Conservation (phyloP, 35 echinoderm and acorn worm species). For the Lytechinus pictus region DNA sequence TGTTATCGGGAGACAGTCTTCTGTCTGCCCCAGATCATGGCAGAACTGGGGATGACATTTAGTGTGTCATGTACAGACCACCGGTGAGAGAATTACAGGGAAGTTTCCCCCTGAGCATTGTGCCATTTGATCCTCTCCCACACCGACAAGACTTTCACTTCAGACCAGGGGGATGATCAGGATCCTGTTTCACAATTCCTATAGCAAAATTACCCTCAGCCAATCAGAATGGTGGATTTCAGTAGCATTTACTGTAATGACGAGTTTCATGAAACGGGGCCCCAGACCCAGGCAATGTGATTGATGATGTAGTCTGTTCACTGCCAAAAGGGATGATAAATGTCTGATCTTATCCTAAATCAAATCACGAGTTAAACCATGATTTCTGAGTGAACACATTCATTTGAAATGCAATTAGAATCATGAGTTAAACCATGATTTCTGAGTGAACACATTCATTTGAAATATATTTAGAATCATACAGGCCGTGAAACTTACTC, state of each 20-base stretch:
- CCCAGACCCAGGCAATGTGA: background rate
- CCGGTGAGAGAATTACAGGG: background rate
- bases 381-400: too few species aligned
- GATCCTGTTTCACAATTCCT: too few species aligned
- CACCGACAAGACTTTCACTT: background rate
- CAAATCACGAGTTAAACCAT: too few species aligned
- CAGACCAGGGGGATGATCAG: background rate
- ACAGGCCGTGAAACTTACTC: background rate
- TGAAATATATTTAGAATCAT: too few species aligned
- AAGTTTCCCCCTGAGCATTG: background rate
- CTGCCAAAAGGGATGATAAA: background rate
- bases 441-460: too few species aligned
- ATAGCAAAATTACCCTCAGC: too few species aligned
- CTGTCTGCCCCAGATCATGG: background rate
- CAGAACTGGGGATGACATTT: background rate
- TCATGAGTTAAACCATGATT: too few species aligned
- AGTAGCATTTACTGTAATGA: too few species aligned
- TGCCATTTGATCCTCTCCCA: background rate
- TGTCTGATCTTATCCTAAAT: too few species aligned
- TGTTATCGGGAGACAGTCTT: background rate
- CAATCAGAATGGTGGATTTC: too few species aligned
- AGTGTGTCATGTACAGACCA: background rate
- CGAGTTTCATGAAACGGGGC: too few species aligned
- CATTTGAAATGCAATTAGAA: too few species aligned
- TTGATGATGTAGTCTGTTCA: background rate